Base-by-base conservation (phyloP, 2,888 invertebrate genomes). In the Tethea ocularis region DNA sequence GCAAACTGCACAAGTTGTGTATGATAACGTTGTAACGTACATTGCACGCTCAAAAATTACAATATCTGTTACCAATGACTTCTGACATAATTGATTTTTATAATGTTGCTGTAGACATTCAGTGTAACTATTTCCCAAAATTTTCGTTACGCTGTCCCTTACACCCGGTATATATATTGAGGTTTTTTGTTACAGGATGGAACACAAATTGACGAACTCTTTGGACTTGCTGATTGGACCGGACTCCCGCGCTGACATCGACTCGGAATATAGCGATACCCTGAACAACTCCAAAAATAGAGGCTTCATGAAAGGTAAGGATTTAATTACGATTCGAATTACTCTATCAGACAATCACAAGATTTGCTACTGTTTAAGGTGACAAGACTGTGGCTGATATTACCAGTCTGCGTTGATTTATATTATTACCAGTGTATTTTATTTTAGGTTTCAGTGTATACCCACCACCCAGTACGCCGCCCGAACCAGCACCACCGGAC, bases 401-500 rank as follows among this genome's bases (percentile, higher is more conserved):
- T 26, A 26, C 4, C 26, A 5, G 26, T 26, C 26, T 26, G 26
- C 6, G 26, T 5, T 6, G 33, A 23, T n/a, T 26, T 15, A 20
- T 52, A 56, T 46, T 2, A 24, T 22, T 54, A 38, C 10, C 22
- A 29, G 8, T 29, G 20, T 59, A 54, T 51, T 38, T 59, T 61
- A 59, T 60, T 41, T 60, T 59, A 96, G 96, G 96, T 80, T 96
- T 97, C 87, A 96, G 96, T 88, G 97, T 96, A 64, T 97, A 96
- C 87, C 97, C 97, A 68, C 96, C 96, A 63, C 96, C 97, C 58
- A 96, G 96, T 75, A 97, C 97, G 66, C 97, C 97, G 56, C 97
- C 97, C 46, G 97, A 97, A 86, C 97, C 97, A 54, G 97, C 97
- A 61, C 97, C 97, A 56, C 97, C 97, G 61, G 97, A 97, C 85